Conservation (phyloP, 2,888 invertebrate genomes). For the Meteorus cinctellus region DNA sequence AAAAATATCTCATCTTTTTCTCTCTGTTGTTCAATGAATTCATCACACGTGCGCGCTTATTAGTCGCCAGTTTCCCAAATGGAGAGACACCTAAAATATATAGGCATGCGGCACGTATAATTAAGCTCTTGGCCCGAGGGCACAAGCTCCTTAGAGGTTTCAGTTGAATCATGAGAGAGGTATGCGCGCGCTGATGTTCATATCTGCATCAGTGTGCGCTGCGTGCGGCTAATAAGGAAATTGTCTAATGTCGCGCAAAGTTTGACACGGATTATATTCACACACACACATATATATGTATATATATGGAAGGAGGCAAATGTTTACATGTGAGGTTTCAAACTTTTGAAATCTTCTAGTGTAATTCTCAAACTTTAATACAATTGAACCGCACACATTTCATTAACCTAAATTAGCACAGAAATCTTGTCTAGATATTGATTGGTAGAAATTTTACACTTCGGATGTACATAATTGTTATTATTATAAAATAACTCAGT, state of each 20-base stretch:
- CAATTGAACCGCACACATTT: no score
- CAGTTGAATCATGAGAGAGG: conserved; percentile 60
- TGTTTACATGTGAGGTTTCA: neutral
- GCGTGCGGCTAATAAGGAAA: conserved; percentile 6
- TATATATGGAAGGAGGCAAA: neutral
- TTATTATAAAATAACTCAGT: no score
- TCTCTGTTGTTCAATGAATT: neutral
- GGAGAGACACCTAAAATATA: neutral
- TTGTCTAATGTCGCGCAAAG: neutral
- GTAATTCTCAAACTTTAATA: no score
- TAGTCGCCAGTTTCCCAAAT: neutral
- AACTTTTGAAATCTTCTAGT: no score
- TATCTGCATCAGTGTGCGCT: neutral
- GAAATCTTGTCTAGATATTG: no score
- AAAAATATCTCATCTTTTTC: neutral
- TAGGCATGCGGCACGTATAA: conserved; percentile 47
- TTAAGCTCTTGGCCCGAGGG: conserved; percentile 56
- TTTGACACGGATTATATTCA: conserved; percentile 1
- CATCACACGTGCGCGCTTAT: neutral
- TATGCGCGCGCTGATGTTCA: conserved; percentile 15
- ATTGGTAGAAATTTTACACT: no score
- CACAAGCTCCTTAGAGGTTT: conserved; percentile 62
- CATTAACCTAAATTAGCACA: no score
- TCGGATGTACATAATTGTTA: no score
- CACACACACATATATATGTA: neutral